Evolutionary conservation across 1,140 invertebrate genomes (phyloP), one percentile per base, ranked within the genome.

Genomic region (Bombus sylvicola): DNA sequence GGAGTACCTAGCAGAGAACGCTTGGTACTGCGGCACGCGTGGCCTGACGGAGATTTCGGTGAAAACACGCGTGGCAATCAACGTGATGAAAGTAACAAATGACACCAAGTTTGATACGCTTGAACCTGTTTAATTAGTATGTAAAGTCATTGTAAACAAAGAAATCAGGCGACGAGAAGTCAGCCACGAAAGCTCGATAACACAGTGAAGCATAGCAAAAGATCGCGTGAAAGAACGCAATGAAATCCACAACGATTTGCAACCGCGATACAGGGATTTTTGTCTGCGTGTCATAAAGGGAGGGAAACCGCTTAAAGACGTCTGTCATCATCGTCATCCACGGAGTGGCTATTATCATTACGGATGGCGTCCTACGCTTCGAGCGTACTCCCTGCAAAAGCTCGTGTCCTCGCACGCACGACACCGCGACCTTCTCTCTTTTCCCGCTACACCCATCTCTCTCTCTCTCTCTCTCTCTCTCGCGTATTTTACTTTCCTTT

Each of bases 261-360:
- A 39, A 28, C 34, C 22, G 3, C 6, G 6, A 25, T 15, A 18
- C 15, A 18, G 47, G 66, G 31, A 71, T 34, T 69, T 39, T 64
- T 22, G 57, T 31, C 4, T 34, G 34, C 13, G 1, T 53, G 25
- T 18, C 25, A 13, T 25, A 39, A 37, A 53, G 34, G 25, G 31
- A 59, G 64, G 25, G 43, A 79, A 79, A 31, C 25, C 62, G 31
- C 25, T 78, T 78, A 81, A 59, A 75, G 59, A 37, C 59, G 41
- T n/a, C 59, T 41, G 59, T 83, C 81, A 75, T 83, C 83, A 62
- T 73, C 79, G 18, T 43, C 64, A 34, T 66, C 64, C 64, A 31
- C 68, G 47, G 43, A 53, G 13, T 13, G n/a, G n/a, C 66, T 31
- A 85, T 79, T 72, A 80, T 39, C 53, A 62, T 85, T 64, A 68